Percentiles rank a stretch among this genome's conserved stretches.
Conservation (phyloP, 2,797 vertebrate species). For the Gymnopithys bicolor region DNA sequence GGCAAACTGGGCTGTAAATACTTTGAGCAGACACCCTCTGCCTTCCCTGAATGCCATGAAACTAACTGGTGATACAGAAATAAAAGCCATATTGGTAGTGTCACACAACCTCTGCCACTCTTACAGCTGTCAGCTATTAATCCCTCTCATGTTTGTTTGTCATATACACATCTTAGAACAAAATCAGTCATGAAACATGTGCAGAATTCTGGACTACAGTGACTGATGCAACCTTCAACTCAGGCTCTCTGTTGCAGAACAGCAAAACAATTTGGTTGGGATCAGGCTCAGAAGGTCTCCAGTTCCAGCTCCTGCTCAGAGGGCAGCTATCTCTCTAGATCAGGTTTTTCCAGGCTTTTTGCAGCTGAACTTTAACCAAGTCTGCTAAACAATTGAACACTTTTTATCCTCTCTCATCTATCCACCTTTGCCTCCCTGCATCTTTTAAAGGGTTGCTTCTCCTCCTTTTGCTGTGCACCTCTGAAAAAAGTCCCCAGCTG, state of each 20-base stretch:
- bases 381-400: neutral
- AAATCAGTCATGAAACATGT: neutral
- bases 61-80: neutral
- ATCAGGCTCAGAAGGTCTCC: neutral
- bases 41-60: neutral
- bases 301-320: neutral
- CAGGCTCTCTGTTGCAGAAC: neutral
- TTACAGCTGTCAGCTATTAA: neutral
- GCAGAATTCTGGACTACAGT: neutral
- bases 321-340: neutral
- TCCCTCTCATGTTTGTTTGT: neutral
- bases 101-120: neutral
- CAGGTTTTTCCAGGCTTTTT: neutral
- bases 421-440: neutral
- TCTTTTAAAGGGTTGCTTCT: neutral
- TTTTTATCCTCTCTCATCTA: neutral
- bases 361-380: neutral
- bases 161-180: neutral
- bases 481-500: neutral
- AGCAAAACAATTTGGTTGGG: neutral
- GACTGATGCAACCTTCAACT: neutral
- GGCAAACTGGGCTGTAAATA: constrained; percentile 8
- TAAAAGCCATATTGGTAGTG: neutral
- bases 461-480: neutral
- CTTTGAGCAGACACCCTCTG: constrained; percentile 6